phyloP scores from a whole-genome alignment of 92 coral and sea anemone species.

The Actinernus sp. region DNA sequence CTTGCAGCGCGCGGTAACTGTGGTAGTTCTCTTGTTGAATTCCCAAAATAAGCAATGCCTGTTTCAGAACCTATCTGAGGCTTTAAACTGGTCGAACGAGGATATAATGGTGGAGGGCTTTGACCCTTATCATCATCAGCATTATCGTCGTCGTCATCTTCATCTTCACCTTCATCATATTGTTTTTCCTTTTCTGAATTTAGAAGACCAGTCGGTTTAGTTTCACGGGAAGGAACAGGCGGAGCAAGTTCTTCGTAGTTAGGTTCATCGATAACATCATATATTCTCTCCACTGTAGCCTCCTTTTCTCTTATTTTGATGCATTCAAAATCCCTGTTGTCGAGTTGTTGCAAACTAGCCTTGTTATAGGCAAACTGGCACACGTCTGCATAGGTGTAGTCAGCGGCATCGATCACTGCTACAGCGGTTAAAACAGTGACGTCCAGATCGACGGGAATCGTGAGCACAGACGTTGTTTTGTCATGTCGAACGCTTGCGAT shows the following conservation, averaged over 20 bases:
- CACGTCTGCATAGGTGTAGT: slow-evolving; percentile 15
- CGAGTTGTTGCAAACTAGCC: slow-evolving; percentile 11
- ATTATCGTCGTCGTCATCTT: slow-evolving; percentile 16
- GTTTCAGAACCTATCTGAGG: no score
- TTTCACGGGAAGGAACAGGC: slow-evolving; percentile 18
- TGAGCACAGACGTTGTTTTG: slow-evolving; percentile 24
- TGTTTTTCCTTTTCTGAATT: not conserved
- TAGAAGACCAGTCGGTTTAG: not conserved
- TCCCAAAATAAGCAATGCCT: no score
- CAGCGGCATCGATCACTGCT: not conserved
- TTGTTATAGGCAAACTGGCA: not conserved
- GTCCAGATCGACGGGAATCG: slow-evolving; percentile 43
- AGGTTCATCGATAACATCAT: slow-evolving; percentile 15
- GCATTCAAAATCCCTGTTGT: not conserved
- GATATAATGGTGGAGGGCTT: no score
- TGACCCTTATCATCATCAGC: slow-evolving; percentile 7
- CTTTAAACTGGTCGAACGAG: no score
- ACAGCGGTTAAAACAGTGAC: slow-evolving; percentile 24
- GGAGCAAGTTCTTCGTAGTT: slow-evolving; percentile 53
- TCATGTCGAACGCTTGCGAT: slow-evolving; percentile 44
- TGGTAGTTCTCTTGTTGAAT: no score
- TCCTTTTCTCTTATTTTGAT: slow-evolving; percentile 9
- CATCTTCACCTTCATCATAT: not conserved
- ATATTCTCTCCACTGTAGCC: slow-evolving; percentile 20
- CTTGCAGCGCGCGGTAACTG: no score